Conservation (phyloP, 1,140 invertebrate genomes). For the Schlechtendalia chinensis region DNA sequence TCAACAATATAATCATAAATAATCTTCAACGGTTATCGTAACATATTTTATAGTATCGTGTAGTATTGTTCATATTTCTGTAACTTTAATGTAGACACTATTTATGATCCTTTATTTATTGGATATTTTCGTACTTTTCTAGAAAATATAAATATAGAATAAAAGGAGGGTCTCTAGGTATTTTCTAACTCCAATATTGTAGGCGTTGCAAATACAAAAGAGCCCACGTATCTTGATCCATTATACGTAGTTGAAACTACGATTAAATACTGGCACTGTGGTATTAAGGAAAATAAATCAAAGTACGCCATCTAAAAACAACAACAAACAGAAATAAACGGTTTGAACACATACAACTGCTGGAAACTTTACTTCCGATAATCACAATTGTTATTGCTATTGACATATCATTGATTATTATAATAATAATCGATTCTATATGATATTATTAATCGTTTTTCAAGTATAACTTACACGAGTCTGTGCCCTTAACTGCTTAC, state of each 20-base stretch:
- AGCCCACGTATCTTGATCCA: slow-evolving; percentile 33
- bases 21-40: neutral
- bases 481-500: neutral
- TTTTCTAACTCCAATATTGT: neutral
- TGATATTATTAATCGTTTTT: neutral
- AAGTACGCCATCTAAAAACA: slow-evolving; percentile 27
- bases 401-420: too few relatives aligned
- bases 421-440: too few relatives aligned
- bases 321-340: neutral
- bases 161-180: neutral
- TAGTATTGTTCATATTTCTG: too few relatives aligned
- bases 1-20: neutral
- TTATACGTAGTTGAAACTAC: neutral
- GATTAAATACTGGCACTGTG: slow-evolving; percentile 4
- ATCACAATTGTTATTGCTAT: too few relatives aligned
- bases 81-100: too few relatives aligned
- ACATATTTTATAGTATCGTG: too few relatives aligned
- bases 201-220: neutral
- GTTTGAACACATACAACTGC: too few relatives aligned
- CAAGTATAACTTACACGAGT: slow-evolving; percentile 6
- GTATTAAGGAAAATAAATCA: slow-evolving; percentile 31
- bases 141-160: neutral
- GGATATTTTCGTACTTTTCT: neutral
- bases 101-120: too few relatives aligned
- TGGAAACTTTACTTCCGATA: too few relatives aligned